These are phyloP conservation scores for Lagenorhynchus albirostris DNA, from an alignment of 2,113 vertebrate species.

Conservation along the genomic window DNA sequence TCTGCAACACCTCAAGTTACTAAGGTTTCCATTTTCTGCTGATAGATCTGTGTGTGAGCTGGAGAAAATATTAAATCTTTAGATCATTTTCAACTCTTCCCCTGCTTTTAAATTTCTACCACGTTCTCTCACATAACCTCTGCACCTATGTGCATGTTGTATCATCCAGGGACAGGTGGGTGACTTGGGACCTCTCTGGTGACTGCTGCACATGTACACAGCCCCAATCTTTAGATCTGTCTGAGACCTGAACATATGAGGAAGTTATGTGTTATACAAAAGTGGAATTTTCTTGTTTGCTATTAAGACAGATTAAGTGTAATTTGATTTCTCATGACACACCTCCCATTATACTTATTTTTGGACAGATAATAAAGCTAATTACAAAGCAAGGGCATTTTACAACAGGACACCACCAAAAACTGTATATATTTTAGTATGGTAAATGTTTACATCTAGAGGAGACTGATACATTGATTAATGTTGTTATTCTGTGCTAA, in stretches of 20 bases:
- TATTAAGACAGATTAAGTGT: not conserved
- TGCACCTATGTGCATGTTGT: not conserved
- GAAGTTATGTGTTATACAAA: not conserved
- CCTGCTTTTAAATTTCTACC: not conserved
- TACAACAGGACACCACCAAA: not conserved
- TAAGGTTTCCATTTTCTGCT: not conserved
- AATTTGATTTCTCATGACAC: constrained; percentile 10
- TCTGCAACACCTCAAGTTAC: not conserved
- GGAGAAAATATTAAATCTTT: not conserved
- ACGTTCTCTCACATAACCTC: not conserved
- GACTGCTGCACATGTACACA: not conserved
- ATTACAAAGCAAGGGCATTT: constrained; percentile 14
- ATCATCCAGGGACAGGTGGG: not conserved
- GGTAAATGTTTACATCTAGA: not conserved
- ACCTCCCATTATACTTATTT: not conserved
- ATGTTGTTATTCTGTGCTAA: constrained; percentile 30
- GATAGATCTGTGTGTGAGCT: not conserved
- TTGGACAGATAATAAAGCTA: not conserved
- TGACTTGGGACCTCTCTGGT: not conserved
- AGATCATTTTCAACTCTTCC: not conserved
- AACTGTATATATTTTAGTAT: constrained; percentile 5
- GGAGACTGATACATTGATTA: not conserved
- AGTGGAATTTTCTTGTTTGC: not conserved
- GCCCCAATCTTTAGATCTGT: not conserved
- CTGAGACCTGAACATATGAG: not conserved